Conservation (phyloP, 2,888 invertebrate species). For the Pimpla rufipes region DNA sequence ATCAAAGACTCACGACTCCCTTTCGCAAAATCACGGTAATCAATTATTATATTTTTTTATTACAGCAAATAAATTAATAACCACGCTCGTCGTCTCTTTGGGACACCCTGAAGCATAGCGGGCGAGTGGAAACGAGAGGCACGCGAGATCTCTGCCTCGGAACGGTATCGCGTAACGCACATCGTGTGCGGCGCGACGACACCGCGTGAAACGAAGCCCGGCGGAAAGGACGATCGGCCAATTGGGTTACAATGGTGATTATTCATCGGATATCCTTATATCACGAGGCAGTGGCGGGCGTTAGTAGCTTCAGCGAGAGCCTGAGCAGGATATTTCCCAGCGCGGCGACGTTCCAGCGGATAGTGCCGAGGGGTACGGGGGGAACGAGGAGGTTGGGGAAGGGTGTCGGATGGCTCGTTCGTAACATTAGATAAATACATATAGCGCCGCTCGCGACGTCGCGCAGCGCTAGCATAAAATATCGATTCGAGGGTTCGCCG, state of each 20-base stretch:
- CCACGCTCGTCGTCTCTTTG: too few relatives aligned
- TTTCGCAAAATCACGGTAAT: too few relatives aligned
- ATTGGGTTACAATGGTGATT: conserved; percentile 50
- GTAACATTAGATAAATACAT: conserved; percentile 66
- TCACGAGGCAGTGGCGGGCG: conserved; percentile 22
- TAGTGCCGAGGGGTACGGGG: neutral
- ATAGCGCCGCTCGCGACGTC: conserved; percentile 45
- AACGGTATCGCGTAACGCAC: conserved; percentile 32
- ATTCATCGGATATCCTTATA: conserved; percentile 55
- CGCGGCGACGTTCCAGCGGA: conserved; percentile 5
- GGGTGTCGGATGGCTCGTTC: conserved; percentile 65
- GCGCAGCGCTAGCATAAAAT: conserved; percentile 65
- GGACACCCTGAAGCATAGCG: too few relatives aligned
- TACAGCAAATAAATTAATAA: too few relatives aligned
- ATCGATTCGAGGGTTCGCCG: conserved; percentile 62
- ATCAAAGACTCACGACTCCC: too few relatives aligned
- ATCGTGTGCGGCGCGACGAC: neutral
- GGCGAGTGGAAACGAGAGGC: neutral
- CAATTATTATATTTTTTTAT: too few relatives aligned
- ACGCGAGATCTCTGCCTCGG: neutral
- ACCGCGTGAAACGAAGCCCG: conserved; percentile 24
- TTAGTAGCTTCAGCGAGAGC: conserved; percentile 44
- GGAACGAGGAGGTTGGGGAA: neutral
- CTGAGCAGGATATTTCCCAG: conserved; percentile 39
- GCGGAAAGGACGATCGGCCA: conserved; percentile 37